Evolutionary conservation across 2,113 vertebrate species (phyloP).

Genomic region (Muntiacus muntjak): DNA sequence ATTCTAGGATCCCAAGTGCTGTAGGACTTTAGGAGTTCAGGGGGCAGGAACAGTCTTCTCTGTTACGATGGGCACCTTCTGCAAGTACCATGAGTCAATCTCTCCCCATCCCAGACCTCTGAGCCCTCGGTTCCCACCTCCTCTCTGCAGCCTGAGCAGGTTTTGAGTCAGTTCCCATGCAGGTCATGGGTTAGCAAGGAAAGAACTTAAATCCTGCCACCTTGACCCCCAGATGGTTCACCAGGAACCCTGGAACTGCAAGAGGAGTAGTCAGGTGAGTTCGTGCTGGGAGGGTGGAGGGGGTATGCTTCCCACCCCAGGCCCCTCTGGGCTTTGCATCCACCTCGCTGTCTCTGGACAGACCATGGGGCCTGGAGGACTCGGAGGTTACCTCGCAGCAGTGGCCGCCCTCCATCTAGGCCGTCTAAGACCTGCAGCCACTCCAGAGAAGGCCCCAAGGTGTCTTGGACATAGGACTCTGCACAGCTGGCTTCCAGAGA

Average conservation of each 20-base stretch:
- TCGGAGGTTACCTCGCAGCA: background rate
- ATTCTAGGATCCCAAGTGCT: background rate
- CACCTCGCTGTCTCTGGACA: background rate
- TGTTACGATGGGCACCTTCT: no score
- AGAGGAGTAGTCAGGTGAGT: no score
- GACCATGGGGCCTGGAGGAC: background rate
- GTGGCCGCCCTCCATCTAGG: background rate
- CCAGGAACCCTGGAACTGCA: background rate
- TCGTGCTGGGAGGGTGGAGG: background rate
- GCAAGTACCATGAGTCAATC: fast-evolving
- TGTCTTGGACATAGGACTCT: background rate
- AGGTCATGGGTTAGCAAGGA: background rate
- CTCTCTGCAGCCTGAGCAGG: background rate
- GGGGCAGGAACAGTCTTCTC: background rate
- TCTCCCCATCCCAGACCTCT: background rate
- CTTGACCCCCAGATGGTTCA: fast-evolving
- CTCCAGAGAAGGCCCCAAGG: background rate
- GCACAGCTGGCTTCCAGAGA: background rate
- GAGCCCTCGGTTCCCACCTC: background rate
- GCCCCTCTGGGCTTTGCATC: background rate
- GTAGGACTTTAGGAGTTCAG: background rate
- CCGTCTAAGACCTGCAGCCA: background rate
- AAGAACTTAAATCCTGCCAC: background rate
- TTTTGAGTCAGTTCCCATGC: background rate
- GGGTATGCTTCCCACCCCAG: background rate